These are phyloP conservation scores for Tauraco erythrolophus DNA, from an alignment of 2,113 vertebrate species.

Conservation along the genomic window DNA sequence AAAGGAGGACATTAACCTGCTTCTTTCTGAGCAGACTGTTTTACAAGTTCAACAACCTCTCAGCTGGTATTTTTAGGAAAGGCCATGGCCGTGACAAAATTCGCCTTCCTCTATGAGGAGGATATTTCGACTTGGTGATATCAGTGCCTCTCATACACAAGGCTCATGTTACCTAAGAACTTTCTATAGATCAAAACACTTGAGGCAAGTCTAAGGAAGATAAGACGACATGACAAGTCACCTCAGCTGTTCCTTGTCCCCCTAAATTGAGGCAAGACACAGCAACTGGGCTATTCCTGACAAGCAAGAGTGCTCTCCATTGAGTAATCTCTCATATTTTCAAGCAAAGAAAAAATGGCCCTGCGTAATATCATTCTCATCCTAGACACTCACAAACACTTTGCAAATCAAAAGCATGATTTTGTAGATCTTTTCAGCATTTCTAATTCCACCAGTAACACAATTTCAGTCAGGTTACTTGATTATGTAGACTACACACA, in stretches of 20 bases:
- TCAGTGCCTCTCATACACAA: not conserved
- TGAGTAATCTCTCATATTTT: not conserved
- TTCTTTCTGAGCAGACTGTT: not conserved
- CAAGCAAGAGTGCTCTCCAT: not conserved
- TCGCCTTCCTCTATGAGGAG: not conserved
- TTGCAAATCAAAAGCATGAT: not conserved
- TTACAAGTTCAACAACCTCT: not conserved
- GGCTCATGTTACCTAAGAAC: not conserved
- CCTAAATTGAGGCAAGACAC: not conserved
- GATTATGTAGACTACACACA: not conserved
- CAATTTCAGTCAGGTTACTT: not conserved
- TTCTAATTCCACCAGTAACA: not conserved
- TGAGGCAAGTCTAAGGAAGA: not conserved
- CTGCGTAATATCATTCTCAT: not conserved
- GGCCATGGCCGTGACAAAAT: not conserved
- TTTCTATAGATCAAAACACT: not conserved
- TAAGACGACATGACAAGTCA: not conserved
- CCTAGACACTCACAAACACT: too few species aligned
- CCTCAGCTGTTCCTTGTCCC: not conserved
- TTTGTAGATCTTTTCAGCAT: not conserved
- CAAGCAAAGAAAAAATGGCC: not conserved
- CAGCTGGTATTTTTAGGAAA: not conserved
- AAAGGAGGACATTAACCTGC: not conserved
- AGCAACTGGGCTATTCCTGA: not conserved
- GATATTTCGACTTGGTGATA: not conserved